Evolutionary conservation across 1,140 invertebrate species (phyloP).

Genomic region (Halyomorpha halys): DNA sequence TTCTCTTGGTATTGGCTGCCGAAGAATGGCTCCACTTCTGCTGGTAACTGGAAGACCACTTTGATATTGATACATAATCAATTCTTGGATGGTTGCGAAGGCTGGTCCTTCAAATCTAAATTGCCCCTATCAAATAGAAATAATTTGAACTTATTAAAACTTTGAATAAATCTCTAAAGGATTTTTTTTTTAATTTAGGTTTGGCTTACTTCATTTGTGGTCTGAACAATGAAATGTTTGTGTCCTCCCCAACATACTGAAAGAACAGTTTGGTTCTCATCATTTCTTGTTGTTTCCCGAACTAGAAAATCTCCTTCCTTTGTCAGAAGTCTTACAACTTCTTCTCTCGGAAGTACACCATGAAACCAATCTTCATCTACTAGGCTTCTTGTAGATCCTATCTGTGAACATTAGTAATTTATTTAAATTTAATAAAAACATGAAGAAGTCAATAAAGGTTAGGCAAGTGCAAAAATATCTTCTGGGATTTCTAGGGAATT

Average conservation of each 20-base stretch:
- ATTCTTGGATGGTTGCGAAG: slow-evolving; percentile 82
- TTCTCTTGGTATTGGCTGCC: slow-evolving; percentile 78
- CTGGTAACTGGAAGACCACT: slow-evolving; percentile 78
- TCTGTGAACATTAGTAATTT: slow-evolving; percentile 21
- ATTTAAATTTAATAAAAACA: background rate
- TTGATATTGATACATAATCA: slow-evolving; percentile 78
- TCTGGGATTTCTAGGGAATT: too few relatives aligned
- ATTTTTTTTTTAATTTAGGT: too few relatives aligned
- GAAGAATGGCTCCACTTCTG: slow-evolving; percentile 79
- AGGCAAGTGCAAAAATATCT: too few relatives aligned
- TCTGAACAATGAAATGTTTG: slow-evolving; percentile 96
- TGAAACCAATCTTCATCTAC: slow-evolving; percentile 96
- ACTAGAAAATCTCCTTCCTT: slow-evolving; percentile 91
- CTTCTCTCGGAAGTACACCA: slow-evolving; percentile 87
- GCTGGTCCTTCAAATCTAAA: slow-evolving; percentile 89
- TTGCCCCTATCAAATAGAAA: slow-evolving; percentile 51
- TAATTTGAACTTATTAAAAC: background rate
- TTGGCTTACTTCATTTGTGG: slow-evolving; percentile 62
- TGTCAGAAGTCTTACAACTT: slow-evolving; percentile 80
- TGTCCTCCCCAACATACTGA: slow-evolving; percentile 92
- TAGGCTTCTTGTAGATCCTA: slow-evolving; percentile 37
- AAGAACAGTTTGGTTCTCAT: slow-evolving; percentile 84
- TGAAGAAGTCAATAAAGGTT: too few relatives aligned
- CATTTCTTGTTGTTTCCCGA: slow-evolving; percentile 83
- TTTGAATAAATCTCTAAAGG: too few relatives aligned